Evolutionary conservation across 2,888 invertebrate genomes (phyloP).

Genomic region (Biston betularia): DNA sequence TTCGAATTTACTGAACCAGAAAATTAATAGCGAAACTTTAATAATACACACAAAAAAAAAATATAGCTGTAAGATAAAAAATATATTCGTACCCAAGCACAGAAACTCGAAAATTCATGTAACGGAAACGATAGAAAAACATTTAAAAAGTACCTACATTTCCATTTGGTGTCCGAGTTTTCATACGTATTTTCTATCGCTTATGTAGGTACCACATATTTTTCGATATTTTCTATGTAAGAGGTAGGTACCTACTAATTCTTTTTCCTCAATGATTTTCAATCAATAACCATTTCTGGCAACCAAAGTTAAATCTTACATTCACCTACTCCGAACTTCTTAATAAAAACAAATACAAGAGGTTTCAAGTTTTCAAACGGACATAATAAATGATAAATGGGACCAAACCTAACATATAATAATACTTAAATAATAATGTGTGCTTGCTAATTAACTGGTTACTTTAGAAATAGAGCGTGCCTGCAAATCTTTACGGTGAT

Average conservation of each 20-base stretch:
- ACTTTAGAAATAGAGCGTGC: constrained; percentile 58
- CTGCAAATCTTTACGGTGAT: constrained; percentile 65
- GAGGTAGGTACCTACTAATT: too few species aligned
- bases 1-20: constrained; percentile 58
- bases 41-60: not conserved
- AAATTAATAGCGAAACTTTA: not conserved
- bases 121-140: too few species aligned
- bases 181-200: too few species aligned
- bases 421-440: constrained; percentile 53
- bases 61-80: not conserved
- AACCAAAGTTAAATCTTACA: constrained; percentile 24
- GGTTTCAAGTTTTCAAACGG: constrained; percentile 63
- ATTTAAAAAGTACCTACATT: too few species aligned
- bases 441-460: constrained; percentile 57
- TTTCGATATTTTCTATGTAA: too few species aligned
- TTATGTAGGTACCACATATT: too few species aligned
- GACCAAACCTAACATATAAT: constrained; percentile 71
- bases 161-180: too few species aligned
- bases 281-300: too few species aligned
- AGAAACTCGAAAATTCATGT: too few species aligned
- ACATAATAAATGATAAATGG: constrained; percentile 58
- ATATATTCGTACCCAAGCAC: too few species aligned
- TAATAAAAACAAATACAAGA: constrained; percentile 45
- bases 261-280: too few species aligned
- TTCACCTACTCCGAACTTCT: constrained; percentile 15